Base-by-base conservation (phyloP, 2,888 invertebrate genomes). In the Drosophila suboccidentalis region DNA sequence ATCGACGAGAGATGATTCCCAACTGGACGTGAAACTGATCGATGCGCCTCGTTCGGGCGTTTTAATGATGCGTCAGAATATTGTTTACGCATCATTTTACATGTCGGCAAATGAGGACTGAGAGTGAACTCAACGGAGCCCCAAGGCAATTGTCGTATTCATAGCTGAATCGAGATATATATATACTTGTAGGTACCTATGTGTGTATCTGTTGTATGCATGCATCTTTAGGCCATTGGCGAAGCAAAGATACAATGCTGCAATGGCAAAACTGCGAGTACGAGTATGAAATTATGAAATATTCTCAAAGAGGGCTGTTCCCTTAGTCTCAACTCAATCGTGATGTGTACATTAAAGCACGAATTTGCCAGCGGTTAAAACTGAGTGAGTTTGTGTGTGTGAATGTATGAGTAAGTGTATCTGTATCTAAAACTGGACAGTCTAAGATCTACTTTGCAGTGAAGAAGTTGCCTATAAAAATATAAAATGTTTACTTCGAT, bases 31-130 rank as follows among this genome's bases (percentile, higher is more conserved):
- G 75, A 53, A 73, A 60, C 72, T 75, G 75, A 61, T 72, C 77
- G 75, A 75, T 71, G 61, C 63, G 77, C 72, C 80, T 75, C 67
- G 83, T 81, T 75, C 81, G 74, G 83, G 87, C 86, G 88, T 77
- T 88, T 87, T 88, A 88, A 87, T 87, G 88, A 87, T 88, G 86
- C 88, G 87, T 88, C 88, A 88, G 88, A 86, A 86, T 87, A 86
- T 86, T 84, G 88, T 86, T 86, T 86, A 88, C 86, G 88, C 87
- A 88, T 88, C 86, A 87, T 86, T 86, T 88, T 86, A 88, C 86
- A 88, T 87, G 86, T 78, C 84, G 76, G 78, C 84, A 70, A 80
- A 85, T 78, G 84, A 58, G 74, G 22, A 49, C 39, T 36, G 26
- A 15, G 29, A 32, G 10, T 32, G 47, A 47, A 10, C 29, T 41